Evolutionary conservation across 1,140 invertebrate species (phyloP).

Genomic region (Diachasma alloeum): DNA sequence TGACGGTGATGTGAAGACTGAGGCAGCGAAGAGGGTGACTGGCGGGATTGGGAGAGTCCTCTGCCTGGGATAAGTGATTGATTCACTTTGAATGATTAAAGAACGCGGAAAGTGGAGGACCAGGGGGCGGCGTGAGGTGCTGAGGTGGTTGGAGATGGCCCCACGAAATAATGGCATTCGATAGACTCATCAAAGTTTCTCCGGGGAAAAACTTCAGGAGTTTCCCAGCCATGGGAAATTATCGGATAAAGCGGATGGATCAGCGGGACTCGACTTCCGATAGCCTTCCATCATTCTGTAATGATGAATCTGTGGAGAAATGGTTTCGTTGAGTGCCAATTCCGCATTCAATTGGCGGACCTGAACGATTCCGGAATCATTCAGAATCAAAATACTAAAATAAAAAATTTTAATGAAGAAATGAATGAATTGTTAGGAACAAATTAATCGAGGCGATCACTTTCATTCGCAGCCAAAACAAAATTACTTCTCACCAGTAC

Average conservation of each 20-base stretch:
- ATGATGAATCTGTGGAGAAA: background rate
- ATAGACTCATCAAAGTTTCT: constrained; percentile 64
- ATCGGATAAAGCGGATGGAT: constrained; percentile 38
- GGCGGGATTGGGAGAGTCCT: constrained; percentile 53
- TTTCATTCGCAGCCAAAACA: no score
- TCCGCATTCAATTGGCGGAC: no score
- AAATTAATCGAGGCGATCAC: no score
- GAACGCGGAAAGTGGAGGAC: constrained; percentile 48
- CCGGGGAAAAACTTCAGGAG: constrained; percentile 46
- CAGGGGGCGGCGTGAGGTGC: constrained; percentile 10
- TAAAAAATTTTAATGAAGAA: no score
- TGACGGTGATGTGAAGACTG: constrained; percentile 22
- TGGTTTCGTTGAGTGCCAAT: background rate
- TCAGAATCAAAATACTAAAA: no score
- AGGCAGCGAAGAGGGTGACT: constrained; percentile 51
- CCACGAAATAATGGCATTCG: constrained; percentile 57
- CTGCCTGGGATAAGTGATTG: constrained; percentile 58
- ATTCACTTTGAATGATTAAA: constrained; percentile 66
- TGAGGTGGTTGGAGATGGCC: constrained; percentile 22
- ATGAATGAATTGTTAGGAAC: no score
- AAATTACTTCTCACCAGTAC: no score
- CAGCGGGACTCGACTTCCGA: background rate
- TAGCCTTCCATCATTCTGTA: background rate
- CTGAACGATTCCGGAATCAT: no score
- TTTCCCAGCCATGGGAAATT: background rate